Conservation (phyloP, 2,797 vertebrate genomes). For the Sparus aurata region DNA sequence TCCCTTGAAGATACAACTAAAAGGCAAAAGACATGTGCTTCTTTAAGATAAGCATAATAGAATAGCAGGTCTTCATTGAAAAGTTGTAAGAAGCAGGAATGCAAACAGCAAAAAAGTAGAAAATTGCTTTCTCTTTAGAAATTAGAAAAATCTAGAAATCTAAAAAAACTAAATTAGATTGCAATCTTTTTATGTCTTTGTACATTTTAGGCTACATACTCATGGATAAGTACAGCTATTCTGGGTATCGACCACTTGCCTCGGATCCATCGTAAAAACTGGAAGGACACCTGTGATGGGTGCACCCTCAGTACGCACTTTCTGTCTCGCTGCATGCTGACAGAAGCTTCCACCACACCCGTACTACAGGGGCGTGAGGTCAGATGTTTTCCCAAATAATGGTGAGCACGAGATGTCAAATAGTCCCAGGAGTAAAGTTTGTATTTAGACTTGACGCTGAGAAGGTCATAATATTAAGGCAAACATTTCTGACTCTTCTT, state of each 20-base stretch:
- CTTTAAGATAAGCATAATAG: not conserved
- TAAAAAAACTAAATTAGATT: not conserved
- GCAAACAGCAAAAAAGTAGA: not conserved
- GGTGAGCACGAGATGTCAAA: slow-evolving; percentile 7
- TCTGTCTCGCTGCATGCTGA: slow-evolving; percentile 74
- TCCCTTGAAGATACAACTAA: not conserved
- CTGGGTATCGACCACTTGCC: slow-evolving; percentile 66
- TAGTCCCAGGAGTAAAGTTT: slow-evolving; percentile 28
- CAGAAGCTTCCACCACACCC: slow-evolving; percentile 53
- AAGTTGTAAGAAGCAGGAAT: not conserved
- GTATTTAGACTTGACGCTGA: slow-evolving; percentile 1
- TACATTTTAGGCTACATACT: slow-evolving; percentile 11
- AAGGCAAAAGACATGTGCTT: not conserved
- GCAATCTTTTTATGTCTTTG: not conserved
- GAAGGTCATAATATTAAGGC: slow-evolving; percentile 14
- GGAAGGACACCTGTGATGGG: slow-evolving; percentile 69
- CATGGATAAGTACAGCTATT: not conserved
- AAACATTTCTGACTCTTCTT: slow-evolving; percentile 34
- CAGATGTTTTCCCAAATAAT: slow-evolving; percentile 40
- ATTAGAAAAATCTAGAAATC: not conserved
- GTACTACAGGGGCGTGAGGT: slow-evolving; percentile 43
- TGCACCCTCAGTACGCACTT: slow-evolving; percentile 55
- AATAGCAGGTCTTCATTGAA: not conserved
- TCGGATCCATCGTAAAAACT: slow-evolving; percentile 80
- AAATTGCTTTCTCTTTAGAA: not conserved